Evolutionary conservation across 2,797 vertebrate genomes (phyloP).

Genomic region (Rhinoraja longicauda): DNA sequence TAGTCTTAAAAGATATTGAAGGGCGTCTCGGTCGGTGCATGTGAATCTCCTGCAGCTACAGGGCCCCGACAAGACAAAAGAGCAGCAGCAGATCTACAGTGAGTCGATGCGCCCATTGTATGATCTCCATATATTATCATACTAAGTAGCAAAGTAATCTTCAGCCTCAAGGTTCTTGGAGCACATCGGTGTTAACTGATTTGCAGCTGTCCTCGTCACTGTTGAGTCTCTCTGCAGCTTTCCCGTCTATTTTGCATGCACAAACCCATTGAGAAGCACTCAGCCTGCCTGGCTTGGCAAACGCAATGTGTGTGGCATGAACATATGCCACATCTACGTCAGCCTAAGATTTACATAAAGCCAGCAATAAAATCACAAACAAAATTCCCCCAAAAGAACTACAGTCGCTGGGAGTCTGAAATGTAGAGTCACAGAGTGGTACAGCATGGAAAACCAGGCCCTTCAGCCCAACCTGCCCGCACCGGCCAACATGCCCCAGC

Average conservation of each 20-base stretch:
- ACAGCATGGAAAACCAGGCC: too few relatives aligned
- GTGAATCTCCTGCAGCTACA: not conserved
- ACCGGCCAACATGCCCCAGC: too few relatives aligned
- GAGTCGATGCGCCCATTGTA: not conserved
- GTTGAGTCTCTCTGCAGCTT: not conserved
- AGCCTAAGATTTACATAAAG: not conserved
- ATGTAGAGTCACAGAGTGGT: too few relatives aligned
- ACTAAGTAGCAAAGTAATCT: not conserved
- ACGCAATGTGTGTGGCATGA: not conserved
- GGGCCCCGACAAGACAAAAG: not conserved
- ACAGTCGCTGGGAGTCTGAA: too few relatives aligned
- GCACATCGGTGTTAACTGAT: not conserved
- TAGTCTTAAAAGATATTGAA: not conserved
- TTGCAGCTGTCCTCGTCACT: not conserved
- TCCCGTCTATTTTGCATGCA: not conserved
- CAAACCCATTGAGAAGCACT: not conserved
- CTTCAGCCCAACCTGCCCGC: too few relatives aligned
- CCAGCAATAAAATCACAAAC: not conserved
- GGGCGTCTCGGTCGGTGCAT: not conserved
- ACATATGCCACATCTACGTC: not conserved
- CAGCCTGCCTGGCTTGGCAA: not conserved
- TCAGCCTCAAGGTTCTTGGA: not conserved
- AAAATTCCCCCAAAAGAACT: too few relatives aligned
- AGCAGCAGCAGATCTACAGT: not conserved
- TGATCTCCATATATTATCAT: not conserved